These are phyloP conservation scores for Phalacrocorax carbo DNA, from an alignment of 2,113 vertebrate species.

Conservation along the genomic window DNA sequence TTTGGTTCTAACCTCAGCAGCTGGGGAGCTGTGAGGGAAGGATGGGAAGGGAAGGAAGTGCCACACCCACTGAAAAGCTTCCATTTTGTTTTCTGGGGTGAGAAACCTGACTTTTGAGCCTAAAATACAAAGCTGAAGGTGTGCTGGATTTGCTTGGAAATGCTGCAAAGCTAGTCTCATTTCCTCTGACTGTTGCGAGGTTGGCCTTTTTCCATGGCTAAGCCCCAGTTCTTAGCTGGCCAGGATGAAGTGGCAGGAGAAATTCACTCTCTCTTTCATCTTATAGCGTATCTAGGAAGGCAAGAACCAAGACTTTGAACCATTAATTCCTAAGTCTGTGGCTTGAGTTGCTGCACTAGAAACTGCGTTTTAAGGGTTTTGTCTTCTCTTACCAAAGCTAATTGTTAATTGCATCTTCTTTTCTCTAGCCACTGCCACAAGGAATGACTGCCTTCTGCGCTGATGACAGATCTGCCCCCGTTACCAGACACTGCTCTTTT, in stretches of 20 bases:
- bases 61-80: neutral
- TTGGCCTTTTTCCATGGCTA: slow-evolving; percentile 46
- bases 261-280: slow-evolving; percentile 41
- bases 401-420: slow-evolving; percentile 58
- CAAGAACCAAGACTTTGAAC: slow-evolving; percentile 12
- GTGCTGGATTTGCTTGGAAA: slow-evolving; percentile 5
- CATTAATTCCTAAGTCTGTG: slow-evolving; percentile 3
- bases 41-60: neutral
- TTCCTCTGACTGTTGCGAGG: slow-evolving; percentile 16
- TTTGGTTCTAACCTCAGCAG: neutral
- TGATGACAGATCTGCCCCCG: slow-evolving; percentile 44
- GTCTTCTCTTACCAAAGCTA: slow-evolving; percentile 51
- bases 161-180: slow-evolving; percentile 31
- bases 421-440: neutral
- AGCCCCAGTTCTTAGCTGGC: neutral
- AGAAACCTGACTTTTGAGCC: neutral
- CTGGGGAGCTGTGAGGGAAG: neutral
- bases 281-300: neutral
- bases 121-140: slow-evolving; percentile 16
- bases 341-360: slow-evolving; percentile 25
- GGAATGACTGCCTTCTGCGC: slow-evolving; percentile 21
- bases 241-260: slow-evolving; percentile 14
- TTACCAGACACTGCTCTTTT: slow-evolving; percentile 13
- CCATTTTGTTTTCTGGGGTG: neutral
- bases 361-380: neutral